These are phyloP conservation scores for Matsumurasca onukii DNA, from an alignment of 1,140 invertebrate genomes.

Conservation along the genomic window DNA sequence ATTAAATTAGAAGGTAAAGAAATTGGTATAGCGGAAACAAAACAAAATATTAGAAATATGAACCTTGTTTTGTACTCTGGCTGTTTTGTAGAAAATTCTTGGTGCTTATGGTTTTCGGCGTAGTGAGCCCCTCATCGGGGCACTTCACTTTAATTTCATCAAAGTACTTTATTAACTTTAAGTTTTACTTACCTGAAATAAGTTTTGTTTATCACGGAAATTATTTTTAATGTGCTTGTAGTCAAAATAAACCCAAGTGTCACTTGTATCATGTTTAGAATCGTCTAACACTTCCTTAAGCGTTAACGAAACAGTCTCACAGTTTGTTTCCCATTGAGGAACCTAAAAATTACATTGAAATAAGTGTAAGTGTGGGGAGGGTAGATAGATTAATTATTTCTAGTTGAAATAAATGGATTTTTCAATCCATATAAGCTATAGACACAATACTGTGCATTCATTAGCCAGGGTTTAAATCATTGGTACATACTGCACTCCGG, in stretches of 20 bases:
- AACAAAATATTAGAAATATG: no score
- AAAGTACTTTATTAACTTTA: no score
- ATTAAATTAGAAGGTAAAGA: conserved; percentile 27
- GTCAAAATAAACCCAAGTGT: conserved; percentile 77
- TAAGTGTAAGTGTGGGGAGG: neutral
- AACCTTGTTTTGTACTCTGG: no score
- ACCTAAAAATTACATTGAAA: conserved; percentile 46
- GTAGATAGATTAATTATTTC: neutral
- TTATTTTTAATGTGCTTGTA: conserved; percentile 79
- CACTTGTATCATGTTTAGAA: conserved; percentile 45
- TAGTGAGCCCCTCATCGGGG: no score
- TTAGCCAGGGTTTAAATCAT: neutral
- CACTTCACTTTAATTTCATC: no score
- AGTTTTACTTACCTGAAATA: conserved; percentile 13
- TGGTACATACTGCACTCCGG: neutral
- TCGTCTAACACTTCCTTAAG: conserved; percentile 61
- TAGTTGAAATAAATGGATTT: neutral
- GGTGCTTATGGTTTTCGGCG: no score
- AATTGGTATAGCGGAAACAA: neutral
- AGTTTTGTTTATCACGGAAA: conserved; percentile 58
- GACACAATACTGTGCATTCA: neutral
- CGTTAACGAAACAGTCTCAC: conserved; percentile 55
- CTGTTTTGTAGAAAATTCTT: no score
- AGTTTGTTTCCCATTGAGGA: conserved; percentile 76
- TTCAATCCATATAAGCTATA: neutral